Base-by-base conservation (phyloP, 2,113 vertebrate genomes). In the Hippopotamus amphibius region DNA sequence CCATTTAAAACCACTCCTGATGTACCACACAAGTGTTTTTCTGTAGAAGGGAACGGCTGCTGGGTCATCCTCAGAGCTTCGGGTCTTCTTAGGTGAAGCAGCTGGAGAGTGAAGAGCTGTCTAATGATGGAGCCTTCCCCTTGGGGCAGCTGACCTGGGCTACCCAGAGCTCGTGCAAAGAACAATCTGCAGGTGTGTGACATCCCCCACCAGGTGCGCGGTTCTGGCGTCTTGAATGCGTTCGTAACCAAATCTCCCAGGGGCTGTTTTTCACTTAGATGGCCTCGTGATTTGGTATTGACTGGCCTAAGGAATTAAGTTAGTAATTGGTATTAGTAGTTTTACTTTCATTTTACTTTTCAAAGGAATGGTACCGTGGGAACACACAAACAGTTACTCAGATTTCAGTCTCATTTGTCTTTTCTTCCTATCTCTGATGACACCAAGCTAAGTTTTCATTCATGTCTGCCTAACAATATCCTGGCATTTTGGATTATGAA, bases 1-100 rank as follows among this genome's bases (percentile, higher is more conserved):
- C 76, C 94, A 96, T 97, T 96, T 96, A 90, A 97, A 97, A 88
- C 95, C 92, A 86, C 46, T 91, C 80, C 94, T 96, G 85, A 85
- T 90, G 91, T 17, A 84, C 43, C 63, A 89, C 76, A 30, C 87
- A 77, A 97, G 85, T 93, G 88, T 93, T 88, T 94, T 88, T 97
- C 90, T 71, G 16, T 26, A 30, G 88, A 95, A 81, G 72, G 79
- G 48, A 86, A 69, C 26, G 71, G 88, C 95, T 95, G 96, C 76
- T 95, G 66, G 0, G 50, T 28, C 37, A 12, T 93, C 55, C 72
- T 90, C 81, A 90, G 55, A 82, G 66, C 68, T 55, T 97, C 71
- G 59, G 81, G 84, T 95, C 97, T 96, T 92, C 87, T 71, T 82
- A 93, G 96, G 92, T 95, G 74, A 84, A 74, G 16, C 28, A 43